Evolutionary conservation across 2,113 vertebrate species (phyloP).

Genomic region (Fulica atra): DNA sequence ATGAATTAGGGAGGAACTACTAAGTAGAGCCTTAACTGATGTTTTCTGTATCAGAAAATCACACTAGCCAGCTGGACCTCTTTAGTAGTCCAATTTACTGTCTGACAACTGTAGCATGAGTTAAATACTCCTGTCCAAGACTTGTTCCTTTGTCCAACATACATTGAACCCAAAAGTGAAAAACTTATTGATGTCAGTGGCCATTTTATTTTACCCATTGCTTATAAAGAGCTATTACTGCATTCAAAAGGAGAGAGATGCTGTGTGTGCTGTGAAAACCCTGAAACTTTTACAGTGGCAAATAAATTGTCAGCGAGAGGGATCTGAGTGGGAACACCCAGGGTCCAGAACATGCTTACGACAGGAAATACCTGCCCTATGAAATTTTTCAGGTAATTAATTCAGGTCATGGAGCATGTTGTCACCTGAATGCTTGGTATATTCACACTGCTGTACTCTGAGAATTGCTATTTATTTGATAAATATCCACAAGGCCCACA

Average conservation of each 20-base stretch:
- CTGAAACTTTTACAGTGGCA: background rate
- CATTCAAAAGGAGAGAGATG: background rate
- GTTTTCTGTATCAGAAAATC: background rate
- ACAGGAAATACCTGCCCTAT: background rate
- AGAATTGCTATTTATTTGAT: slow-evolving; percentile 36
- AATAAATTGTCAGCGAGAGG: background rate
- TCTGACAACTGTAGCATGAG: background rate
- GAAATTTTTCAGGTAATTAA: slow-evolving; percentile 2
- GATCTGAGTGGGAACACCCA: background rate
- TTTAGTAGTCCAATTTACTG: background rate
- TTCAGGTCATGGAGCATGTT: background rate
- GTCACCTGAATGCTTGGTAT: background rate
- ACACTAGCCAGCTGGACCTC: background rate
- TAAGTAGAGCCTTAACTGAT: background rate
- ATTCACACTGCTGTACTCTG: background rate
- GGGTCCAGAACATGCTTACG: background rate
- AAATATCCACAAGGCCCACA: background rate
- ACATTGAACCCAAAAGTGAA: background rate
- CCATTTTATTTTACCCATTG: background rate
- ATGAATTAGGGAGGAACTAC: background rate
- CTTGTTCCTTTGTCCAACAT: background rate
- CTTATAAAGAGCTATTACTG: background rate
- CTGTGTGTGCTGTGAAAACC: background rate
- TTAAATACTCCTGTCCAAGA: background rate
- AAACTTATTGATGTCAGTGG: background rate